Conservation (phyloP, 37 sponge, comb jelly and placozoan species). For the Aphrocallistes beatrix region DNA sequence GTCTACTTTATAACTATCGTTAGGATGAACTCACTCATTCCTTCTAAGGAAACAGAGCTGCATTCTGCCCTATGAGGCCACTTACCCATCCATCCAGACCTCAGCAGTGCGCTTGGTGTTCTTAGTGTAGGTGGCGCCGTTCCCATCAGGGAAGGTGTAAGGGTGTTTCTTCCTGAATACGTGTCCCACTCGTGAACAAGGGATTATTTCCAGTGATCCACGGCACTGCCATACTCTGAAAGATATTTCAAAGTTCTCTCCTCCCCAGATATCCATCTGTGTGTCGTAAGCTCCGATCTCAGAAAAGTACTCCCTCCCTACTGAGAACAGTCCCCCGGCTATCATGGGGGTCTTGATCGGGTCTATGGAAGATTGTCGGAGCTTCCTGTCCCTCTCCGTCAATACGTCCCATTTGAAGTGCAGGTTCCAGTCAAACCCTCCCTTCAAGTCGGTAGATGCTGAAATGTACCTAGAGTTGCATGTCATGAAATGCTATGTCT, state of each 20-base stretch:
- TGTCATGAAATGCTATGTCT: slow-evolving; percentile 37
- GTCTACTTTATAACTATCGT: too few relatives aligned
- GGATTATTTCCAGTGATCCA: slow-evolving; percentile 89
- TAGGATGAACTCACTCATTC: too few relatives aligned
- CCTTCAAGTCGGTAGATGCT: slow-evolving; percentile 73
- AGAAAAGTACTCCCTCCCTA: slow-evolving; percentile 55
- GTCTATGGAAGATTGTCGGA: slow-evolving; percentile 32
- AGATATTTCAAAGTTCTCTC: slow-evolving; percentile 97
- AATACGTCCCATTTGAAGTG: slow-evolving; percentile 92
- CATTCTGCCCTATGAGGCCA: too few relatives aligned
- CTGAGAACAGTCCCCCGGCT: slow-evolving; percentile 93
- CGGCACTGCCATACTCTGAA: slow-evolving; percentile 96
- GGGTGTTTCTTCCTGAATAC: slow-evolving; percentile 95
- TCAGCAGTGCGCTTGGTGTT: slow-evolving; percentile 83
- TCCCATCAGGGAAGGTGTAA: slow-evolving; percentile 89
- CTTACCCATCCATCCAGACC: slow-evolving; percentile 87
- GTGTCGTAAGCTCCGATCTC: slow-evolving; percentile 75
- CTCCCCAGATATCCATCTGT: slow-evolving; percentile 99
- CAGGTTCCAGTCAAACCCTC: slow-evolving; percentile 95
- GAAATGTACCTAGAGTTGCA: slow-evolving; percentile 64
- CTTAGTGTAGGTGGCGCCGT: slow-evolving; percentile 76
- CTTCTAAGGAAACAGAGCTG: too few relatives aligned
- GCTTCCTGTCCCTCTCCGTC: slow-evolving; percentile 30
- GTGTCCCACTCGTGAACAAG: slow-evolving; percentile 96
- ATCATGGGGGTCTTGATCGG: slow-evolving; percentile 96